These are phyloP conservation scores for Diabrotica virgifera DNA, from an alignment of 1,140 invertebrate genomes.

Conservation along the genomic window DNA sequence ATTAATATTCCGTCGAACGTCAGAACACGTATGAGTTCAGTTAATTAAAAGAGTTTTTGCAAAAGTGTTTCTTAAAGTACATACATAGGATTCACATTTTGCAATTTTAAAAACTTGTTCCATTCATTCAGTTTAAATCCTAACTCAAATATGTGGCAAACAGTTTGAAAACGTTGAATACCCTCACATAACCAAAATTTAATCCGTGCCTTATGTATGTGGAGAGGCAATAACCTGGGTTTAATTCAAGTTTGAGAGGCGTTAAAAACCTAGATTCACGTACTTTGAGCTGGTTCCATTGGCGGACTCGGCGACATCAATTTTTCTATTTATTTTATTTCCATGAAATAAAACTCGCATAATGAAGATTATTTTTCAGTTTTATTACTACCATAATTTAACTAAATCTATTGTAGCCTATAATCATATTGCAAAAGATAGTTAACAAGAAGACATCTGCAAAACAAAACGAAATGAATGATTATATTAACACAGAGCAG, in stretches of 20 bases:
- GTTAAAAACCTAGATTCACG: constrained; percentile 19
- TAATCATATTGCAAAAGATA: too few relatives aligned
- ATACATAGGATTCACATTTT: constrained; percentile 2
- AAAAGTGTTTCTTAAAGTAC: constrained; percentile 1
- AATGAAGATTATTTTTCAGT: too few relatives aligned
- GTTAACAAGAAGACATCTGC: too few relatives aligned
- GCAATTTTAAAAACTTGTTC: constrained; percentile 14
- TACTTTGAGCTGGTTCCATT: constrained; percentile 6
- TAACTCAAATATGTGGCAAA: constrained; percentile 5
- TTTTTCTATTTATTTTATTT: too few relatives aligned
- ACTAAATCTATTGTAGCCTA: too few relatives aligned
- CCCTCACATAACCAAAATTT: constrained; percentile 19
- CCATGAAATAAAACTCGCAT: too few relatives aligned
- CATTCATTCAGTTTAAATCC: constrained; percentile 16
- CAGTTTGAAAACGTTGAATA: constrained; percentile 16
- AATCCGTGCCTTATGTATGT: constrained; percentile 17
- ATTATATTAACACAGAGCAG: too few relatives aligned
- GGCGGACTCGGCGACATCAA: background rate
- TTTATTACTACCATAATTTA: too few relatives aligned
- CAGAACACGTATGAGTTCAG: background rate
- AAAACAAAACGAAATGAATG: too few relatives aligned
- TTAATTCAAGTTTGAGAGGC: constrained; percentile 21
- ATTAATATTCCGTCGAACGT: too few relatives aligned
- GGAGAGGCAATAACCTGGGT: constrained; percentile 20
- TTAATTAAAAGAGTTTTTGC: constrained; percentile 3